phyloP scores from a whole-genome alignment of 2,888 invertebrate genomes.

The Ariolimax columbianus region DNA sequence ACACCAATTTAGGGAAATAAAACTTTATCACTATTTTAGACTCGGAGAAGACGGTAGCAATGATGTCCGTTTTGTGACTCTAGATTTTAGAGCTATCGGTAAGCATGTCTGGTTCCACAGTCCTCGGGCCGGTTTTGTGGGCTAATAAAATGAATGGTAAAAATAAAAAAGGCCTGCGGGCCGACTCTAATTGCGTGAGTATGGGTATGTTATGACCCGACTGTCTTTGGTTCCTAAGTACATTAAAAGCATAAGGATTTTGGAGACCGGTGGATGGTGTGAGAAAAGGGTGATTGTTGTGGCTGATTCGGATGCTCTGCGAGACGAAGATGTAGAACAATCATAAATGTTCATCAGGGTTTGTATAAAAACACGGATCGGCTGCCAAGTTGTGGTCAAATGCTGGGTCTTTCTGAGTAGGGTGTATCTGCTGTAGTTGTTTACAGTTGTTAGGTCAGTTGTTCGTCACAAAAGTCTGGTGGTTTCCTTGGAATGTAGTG shows the following conservation, averaged over 20 bases:
- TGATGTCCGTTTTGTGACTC: constrained; percentile 35
- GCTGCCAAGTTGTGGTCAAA: neutral
- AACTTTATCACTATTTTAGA: constrained; percentile 33
- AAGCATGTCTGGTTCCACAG: constrained; percentile 7
- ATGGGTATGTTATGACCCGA: constrained; percentile 13
- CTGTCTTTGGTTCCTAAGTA: constrained; percentile 30
- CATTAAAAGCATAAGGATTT: constrained; percentile 38
- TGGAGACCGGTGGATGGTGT: neutral
- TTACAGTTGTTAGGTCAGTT: too few relatives aligned
- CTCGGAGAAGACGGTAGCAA: neutral
- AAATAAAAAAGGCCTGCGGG: constrained; percentile 15
- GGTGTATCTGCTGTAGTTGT: neutral
- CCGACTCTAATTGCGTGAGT: constrained; percentile 13
- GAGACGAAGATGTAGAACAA: constrained; percentile 25
- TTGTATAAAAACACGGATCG: constrained; percentile 31
- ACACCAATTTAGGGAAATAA: constrained; percentile 33
- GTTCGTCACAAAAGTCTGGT: too few relatives aligned
- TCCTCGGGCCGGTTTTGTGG: constrained; percentile 16
- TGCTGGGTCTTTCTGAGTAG: neutral
- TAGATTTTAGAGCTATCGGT: constrained; percentile 37
- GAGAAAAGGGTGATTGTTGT: constrained; percentile 19
- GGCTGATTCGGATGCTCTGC: constrained; percentile 14
- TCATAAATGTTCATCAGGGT: constrained; percentile 32
- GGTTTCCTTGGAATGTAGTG: too few relatives aligned
- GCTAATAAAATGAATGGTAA: constrained; percentile 24